Evolutionary conservation across 1,140 invertebrate genomes (phyloP), one percentile per base, ranked within the genome.

Genomic region (Eriocheir sinensis): DNA sequence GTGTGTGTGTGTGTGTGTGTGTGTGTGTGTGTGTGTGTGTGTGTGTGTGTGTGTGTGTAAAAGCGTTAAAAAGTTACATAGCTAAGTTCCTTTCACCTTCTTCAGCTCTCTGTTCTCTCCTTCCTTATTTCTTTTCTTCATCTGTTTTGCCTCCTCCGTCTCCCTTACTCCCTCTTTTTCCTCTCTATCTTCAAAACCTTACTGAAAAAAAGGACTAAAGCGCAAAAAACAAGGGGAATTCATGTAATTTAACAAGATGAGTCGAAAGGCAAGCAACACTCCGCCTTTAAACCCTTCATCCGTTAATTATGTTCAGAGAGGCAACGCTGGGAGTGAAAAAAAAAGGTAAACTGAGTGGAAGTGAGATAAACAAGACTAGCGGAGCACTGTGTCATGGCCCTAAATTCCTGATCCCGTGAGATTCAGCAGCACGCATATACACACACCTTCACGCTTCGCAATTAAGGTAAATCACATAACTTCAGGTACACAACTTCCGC

Each of bases 1-100:
- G 60, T 72, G 60, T 72, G 60, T 72, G 32, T 86, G 85, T 86
- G 41, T 86, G 85, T 86, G 41, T 34, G 41, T 86, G 41, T 86
- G 34, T 86, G 85, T 86, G 60, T 72, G 60, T 72, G 60, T 72
- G 60, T 72, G n/a, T n/a, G 60, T 72, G 60, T 72, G 60, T 72
- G 60, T 72, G n/a, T n/a, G 21, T 72, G 1, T 72, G 60, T 0
- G 4, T n/a, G 0, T 72, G 3, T 72, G 27, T 72, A 1, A 72
- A n/a, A n/a, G n/a, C n/a, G n/a, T n/a, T n/a, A n/a, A n/a, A n/a
- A n/a, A n/a, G n/a, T n/a, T n/a, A n/a, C n/a, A n/a, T n/a, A n/a
- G n/a, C n/a, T n/a, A n/a, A n/a, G n/a, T n/a, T n/a, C n/a, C n/a
- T n/a, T n/a, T n/a, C n/a, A n/a, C n/a, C n/a, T n/a, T n/a, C n/a